Evolutionary conservation across 2,888 invertebrate species (phyloP).

Genomic region (Apamea anceps): DNA sequence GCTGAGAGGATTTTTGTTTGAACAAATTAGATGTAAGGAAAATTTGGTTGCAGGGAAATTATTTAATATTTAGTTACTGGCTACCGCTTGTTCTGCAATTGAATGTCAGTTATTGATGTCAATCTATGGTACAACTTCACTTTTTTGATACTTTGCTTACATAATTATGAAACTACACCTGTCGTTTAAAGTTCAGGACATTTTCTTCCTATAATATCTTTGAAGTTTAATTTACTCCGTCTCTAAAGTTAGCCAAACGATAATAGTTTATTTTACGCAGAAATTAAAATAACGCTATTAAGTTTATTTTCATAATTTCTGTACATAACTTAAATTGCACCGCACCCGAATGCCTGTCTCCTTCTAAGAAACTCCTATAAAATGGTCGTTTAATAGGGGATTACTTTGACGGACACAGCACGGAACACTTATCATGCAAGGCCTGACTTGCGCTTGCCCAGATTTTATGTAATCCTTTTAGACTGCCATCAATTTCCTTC

Average conservation of each 20-base stretch:
- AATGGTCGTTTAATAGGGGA: constrained; percentile 20
- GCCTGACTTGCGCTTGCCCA: constrained; percentile 18
- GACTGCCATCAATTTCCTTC: constrained; percentile 42
- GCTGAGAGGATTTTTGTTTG: constrained; percentile 31
- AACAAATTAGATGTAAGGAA: constrained; percentile 36
- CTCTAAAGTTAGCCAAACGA: not conserved
- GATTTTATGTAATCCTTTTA: constrained; percentile 58
- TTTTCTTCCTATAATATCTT: not conserved
- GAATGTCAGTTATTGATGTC: constrained; percentile 11
- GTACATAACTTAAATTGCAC: constrained; percentile 15
- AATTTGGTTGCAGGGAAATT: constrained; percentile 15
- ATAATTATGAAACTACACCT: not conserved
- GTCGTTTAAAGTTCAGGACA: not conserved
- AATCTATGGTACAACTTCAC: not conserved
- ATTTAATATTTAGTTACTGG: constrained; percentile 19
- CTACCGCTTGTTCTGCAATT: constrained; percentile 5
- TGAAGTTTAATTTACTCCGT: not conserved
- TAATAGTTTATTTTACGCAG: not conserved
- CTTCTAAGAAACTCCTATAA: constrained; percentile 4
- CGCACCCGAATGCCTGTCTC: constrained; percentile 3
- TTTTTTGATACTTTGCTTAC: not conserved
- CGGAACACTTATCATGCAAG: constrained; percentile 48
- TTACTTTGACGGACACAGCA: constrained; percentile 43
- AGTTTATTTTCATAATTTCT: not conserved
- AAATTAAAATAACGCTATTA: not conserved